phyloP scores from a whole-genome alignment of 2,797 vertebrate species.

The Mus spretus region DNA sequence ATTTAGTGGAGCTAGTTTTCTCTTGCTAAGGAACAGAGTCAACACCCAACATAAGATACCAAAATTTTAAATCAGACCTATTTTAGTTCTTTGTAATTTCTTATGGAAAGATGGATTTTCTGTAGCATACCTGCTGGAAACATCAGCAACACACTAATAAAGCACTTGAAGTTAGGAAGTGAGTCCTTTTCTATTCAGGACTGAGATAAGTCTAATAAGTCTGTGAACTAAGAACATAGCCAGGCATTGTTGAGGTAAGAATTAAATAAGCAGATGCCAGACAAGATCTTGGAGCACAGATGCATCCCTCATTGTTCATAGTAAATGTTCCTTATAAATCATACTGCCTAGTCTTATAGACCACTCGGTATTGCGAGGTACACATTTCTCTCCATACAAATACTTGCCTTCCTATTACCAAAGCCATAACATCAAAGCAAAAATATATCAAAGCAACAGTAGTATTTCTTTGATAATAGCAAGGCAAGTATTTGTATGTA shows the following conservation, averaged over 20 bases:
- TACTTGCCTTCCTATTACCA: background rate
- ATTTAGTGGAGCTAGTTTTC: background rate
- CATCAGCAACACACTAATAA: background rate
- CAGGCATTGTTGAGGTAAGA: background rate
- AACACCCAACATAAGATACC: background rate
- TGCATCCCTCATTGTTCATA: background rate
- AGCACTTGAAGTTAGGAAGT: background rate
- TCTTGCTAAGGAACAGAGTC: background rate
- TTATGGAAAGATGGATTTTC: background rate
- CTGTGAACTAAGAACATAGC: background rate
- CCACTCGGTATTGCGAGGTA: background rate
- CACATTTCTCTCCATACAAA: background rate
- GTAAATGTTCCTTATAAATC: background rate
- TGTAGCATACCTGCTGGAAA: background rate
- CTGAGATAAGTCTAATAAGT: background rate
- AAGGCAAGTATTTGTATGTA: background rate
- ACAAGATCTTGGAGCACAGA: background rate
- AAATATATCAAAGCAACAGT: no score
- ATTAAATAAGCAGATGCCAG: background rate
- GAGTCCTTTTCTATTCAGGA: background rate
- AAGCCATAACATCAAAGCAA: background rate
- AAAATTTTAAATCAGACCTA: background rate
- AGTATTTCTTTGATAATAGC: background rate
- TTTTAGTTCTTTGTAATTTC: background rate
- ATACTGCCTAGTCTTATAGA: background rate